A percentile compares a stretch with the other conserved stretches of the same genome.
Conservation (phyloP, 2,888 invertebrate genomes). For the Adelphocoris suturalis region DNA sequence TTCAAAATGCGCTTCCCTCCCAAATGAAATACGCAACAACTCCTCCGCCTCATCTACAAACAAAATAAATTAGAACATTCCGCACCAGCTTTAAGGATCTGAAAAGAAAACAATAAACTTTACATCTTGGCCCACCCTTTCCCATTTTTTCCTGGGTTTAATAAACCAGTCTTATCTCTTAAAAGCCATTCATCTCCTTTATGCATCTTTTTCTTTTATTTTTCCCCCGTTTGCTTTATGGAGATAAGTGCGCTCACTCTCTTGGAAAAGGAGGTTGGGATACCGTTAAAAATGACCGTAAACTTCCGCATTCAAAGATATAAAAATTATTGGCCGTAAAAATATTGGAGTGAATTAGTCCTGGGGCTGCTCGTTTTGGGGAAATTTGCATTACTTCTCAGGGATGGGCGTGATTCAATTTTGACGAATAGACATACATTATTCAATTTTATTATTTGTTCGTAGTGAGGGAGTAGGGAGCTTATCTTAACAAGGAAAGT, state of each 20-base stretch:
- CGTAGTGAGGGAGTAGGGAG: too few relatives aligned
- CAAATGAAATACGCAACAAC: neutral
- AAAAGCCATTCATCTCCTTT: constrained; percentile 70
- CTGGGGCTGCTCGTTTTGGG: neutral
- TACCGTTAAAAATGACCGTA: constrained; percentile 70
- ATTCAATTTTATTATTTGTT: neutral
- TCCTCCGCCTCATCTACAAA: neutral
- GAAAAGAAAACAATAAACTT: constrained; percentile 68
- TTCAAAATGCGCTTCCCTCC: neutral
- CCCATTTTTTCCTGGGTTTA: constrained; percentile 43
- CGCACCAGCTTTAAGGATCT: constrained; percentile 29
- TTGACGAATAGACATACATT: constrained; percentile 51
- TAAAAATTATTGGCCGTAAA: constrained; percentile 72
- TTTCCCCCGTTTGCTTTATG: constrained; percentile 63
- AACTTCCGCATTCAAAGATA: constrained; percentile 56
- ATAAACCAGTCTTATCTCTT: constrained; percentile 70
- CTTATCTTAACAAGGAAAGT: too few relatives aligned
- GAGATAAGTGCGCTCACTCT: constrained; percentile 69
- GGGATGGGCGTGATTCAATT: constrained; percentile 62
- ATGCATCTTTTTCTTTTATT: constrained; percentile 62
- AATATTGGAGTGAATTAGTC: constrained; percentile 68
- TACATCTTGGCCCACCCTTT: constrained; percentile 6
- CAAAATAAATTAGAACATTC: constrained; percentile 53
- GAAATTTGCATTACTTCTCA: constrained; percentile 62
- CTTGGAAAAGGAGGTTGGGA: constrained; percentile 65